phyloP scores from a whole-genome alignment of 2,888 invertebrate species.

The Polyploca ridens region DNA sequence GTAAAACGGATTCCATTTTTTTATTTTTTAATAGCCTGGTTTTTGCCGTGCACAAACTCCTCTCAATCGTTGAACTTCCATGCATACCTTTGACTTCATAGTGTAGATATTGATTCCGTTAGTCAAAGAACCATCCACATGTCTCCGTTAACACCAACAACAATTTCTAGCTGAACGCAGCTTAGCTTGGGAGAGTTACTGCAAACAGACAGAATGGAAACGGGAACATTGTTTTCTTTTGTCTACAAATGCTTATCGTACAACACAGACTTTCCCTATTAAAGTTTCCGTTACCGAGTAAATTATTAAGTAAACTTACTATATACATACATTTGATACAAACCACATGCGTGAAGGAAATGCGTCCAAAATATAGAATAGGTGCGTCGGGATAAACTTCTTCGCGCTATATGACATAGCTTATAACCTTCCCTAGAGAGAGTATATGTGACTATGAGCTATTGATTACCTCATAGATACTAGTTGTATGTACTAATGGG shows the following conservation, averaged over 20 bases:
- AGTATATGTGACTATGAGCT: neutral
- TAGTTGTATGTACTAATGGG: neutral
- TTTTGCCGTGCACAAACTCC: neutral
- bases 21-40: neutral
- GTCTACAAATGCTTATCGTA: slow-evolving; percentile 14
- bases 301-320: slow-evolving; percentile 19
- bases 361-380: neutral
- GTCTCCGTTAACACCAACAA: neutral
- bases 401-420: no score
- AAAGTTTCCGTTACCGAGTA: slow-evolving; percentile 7
- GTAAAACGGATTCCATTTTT: neutral
- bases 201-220: neutral
- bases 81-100: slow-evolving; percentile 3
- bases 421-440: neutral
- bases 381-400: no score
- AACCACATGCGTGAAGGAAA: neutral
- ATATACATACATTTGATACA: neutral
- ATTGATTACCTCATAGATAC: no score
- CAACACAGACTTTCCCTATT: neutral
- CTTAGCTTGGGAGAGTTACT: neutral
- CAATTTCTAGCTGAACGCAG: neutral
- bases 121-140: neutral
- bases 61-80: neutral
- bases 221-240: slow-evolving; percentile 22
- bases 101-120: neutral